Percentiles rank a stretch among this genome's conserved stretches.
Evolutionary conservation across 2,113 vertebrate species (phyloP).

Genomic region (Ursus arctos): DNA sequence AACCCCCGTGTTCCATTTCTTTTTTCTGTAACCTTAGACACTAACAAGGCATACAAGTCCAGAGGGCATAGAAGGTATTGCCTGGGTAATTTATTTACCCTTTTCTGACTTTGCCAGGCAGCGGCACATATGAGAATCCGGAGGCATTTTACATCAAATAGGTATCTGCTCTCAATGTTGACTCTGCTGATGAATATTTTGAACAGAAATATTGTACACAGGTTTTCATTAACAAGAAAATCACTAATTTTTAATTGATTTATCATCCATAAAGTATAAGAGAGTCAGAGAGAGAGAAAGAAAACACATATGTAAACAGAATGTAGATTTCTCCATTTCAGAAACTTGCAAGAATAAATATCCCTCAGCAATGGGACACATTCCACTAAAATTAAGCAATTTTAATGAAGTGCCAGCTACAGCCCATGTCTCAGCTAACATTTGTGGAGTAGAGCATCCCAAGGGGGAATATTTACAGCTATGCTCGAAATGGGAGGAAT

Average conservation of each 20-base stretch:
- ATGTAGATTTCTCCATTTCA: not conserved
- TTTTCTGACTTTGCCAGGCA: not conserved
- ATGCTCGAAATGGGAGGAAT: not conserved
- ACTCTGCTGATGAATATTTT: not conserved
- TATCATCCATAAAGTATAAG: not conserved
- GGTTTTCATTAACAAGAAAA: not conserved
- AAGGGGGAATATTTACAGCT: not conserved
- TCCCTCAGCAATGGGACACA: not conserved
- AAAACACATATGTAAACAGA: not conserved
- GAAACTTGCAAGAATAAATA: not conserved
- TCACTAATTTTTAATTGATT: not conserved
- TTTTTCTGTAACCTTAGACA: constrained; percentile 64
- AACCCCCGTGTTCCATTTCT: constrained; percentile 80
- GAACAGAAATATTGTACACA: not conserved
- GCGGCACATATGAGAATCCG: not conserved
- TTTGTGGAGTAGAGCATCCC: rapidly evolving
- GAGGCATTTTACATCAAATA: not conserved
- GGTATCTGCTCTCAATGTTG: not conserved
- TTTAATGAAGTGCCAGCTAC: not conserved
- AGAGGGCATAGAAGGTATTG: constrained; percentile 56
- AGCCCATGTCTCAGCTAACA: not conserved
- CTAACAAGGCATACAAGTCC: constrained; percentile 52
- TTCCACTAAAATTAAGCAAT: not conserved
- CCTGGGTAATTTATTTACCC: not conserved
- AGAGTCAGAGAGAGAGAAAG: not conserved